These are phyloP conservation scores for Stictocephala bisonia DNA, from an alignment of 2,888 invertebrate genomes.

Conservation along the genomic window DNA sequence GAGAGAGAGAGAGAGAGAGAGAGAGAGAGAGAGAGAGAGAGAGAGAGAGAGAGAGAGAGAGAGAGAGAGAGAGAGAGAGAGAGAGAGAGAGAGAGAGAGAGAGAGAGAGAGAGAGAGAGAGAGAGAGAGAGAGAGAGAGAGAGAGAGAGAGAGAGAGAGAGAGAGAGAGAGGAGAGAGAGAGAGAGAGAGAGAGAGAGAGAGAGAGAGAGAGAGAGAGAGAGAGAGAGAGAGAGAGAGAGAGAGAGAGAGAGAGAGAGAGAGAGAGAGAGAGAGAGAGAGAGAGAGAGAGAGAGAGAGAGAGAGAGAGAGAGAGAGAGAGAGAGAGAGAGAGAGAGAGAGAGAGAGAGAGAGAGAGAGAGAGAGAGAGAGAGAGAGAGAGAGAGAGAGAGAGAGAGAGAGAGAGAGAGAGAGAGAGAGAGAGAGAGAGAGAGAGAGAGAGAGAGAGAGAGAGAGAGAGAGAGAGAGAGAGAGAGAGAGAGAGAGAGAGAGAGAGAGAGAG, in stretches of 20 bases:
- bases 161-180: not conserved
- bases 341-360: too few relatives aligned
- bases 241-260: not conserved
- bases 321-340: too few relatives aligned
- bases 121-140: not conserved
- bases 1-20: not conserved
- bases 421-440: too few relatives aligned
- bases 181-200: constrained; percentile 8
- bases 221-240: constrained; percentile 14
- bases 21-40: not conserved
- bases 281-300: too few relatives aligned
- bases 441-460: too few relatives aligned
- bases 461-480: too few relatives aligned
- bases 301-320: too few relatives aligned
- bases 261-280: not conserved
- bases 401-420: too few relatives aligned
- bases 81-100: not conserved
- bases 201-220: not conserved
- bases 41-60: not conserved
- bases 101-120: not conserved
- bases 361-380: too few relatives aligned
- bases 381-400: too few relatives aligned
- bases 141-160: not conserved
- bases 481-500: too few relatives aligned
- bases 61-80: not conserved